A percentile compares a stretch with the other conserved stretches of the same genome.
phyloP scores from a whole-genome alignment of 2,113 vertebrate species.

The Neoarius graeffei region DNA sequence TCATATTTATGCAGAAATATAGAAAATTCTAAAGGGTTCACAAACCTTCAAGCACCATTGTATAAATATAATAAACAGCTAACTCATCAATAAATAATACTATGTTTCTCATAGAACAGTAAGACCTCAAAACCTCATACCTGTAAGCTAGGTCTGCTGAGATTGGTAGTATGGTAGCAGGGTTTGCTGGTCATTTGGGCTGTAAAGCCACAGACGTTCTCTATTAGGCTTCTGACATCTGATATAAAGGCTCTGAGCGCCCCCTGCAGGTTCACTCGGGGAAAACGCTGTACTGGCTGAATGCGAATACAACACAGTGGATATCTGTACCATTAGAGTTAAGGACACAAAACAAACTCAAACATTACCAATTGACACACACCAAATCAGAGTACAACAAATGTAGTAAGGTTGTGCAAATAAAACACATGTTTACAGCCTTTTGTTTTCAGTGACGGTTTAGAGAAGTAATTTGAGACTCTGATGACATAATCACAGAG shows the following conservation, averaged over 20 bases:
- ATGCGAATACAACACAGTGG: constrained; percentile 86
- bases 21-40: no score
- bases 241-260: constrained; percentile 77
- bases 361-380: not conserved
- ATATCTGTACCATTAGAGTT: constrained; percentile 67
- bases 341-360: constrained; percentile 31
- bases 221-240: constrained; percentile 71
- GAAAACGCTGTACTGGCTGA: constrained; percentile 80
- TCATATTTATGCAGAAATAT: no score
- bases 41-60: no score
- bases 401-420: not conserved
- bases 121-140: constrained; percentile 57
- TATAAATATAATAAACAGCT: not conserved
- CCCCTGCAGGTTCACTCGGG: constrained; percentile 73
- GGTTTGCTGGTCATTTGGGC: constrained; percentile 76
- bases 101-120: not conserved
- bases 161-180: constrained; percentile 67
- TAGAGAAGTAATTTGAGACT: constrained; percentile 17
- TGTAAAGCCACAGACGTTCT: constrained; percentile 81
- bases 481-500: constrained; percentile 19
- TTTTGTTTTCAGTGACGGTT: constrained; percentile 1
- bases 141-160: constrained; percentile 64
- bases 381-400: not conserved
- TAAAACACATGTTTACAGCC: not conserved
- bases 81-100: not conserved